Percentiles rank a stretch among this genome's conserved stretches.
Evolutionary conservation across 2,113 vertebrate genomes (phyloP).

Genomic region (Pluvialis apricaria): DNA sequence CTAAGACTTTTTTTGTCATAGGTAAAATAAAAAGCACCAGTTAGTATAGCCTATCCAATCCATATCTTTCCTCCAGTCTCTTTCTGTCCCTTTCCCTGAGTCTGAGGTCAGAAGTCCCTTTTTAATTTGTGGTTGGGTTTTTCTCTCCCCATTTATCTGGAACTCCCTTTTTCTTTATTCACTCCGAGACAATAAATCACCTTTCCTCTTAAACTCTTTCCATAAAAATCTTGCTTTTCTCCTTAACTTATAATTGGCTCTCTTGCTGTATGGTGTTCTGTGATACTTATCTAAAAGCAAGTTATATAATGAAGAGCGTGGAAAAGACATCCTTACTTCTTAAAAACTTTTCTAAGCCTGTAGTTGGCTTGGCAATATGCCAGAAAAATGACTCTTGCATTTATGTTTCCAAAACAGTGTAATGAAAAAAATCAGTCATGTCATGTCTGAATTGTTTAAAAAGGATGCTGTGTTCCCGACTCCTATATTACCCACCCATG

Average conservation of each 20-base stretch:
- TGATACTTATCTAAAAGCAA: background rate
- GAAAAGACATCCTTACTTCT: background rate
- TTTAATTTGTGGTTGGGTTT: background rate
- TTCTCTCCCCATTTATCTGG: background rate
- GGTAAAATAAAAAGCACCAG: background rate
- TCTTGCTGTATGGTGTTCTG: background rate
- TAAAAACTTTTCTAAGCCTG: background rate
- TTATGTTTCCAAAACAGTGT: background rate
- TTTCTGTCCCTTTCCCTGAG: background rate
- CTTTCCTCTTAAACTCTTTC: background rate
- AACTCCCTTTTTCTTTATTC: constrained; percentile 32
- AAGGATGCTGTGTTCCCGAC: background rate
- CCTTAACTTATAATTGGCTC: constrained; percentile 36
- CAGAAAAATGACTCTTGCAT: background rate
- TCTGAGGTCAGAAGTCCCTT: background rate
- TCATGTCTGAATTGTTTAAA: constrained; percentile 18
- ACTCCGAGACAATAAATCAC: background rate
- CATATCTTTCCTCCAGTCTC: background rate
- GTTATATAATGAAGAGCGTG: background rate
- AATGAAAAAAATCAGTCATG: background rate
- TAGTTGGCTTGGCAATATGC: background rate
- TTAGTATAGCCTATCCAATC: background rate
- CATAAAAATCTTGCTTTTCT: constrained; percentile 25
- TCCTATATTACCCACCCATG: background rate
- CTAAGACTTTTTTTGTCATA: background rate